These are phyloP conservation scores for Venusia cambrica DNA, from an alignment of 2,888 invertebrate genomes.

Conservation along the genomic window DNA sequence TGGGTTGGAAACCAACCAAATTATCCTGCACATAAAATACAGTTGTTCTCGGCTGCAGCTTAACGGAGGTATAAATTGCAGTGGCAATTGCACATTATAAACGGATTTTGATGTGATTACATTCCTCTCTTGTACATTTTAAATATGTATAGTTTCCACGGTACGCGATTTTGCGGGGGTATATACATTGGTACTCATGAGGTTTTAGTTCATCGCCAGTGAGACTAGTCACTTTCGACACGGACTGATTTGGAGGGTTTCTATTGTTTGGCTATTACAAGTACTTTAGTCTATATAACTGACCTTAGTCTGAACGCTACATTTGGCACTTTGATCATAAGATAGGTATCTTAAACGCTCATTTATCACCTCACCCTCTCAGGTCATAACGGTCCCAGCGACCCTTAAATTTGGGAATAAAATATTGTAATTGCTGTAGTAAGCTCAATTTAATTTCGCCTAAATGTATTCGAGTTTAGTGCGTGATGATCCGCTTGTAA, in stretches of 20 bases:
- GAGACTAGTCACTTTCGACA: too few relatives aligned
- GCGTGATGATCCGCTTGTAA: constrained; percentile 17
- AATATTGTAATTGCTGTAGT: constrained; percentile 42
- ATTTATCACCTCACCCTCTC: constrained; percentile 35
- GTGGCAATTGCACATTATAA: constrained; percentile 1
- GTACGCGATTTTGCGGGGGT: too few relatives aligned
- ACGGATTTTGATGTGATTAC: too few relatives aligned
- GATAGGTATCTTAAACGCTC: constrained; percentile 34
- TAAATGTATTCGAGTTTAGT: constrained; percentile 24
- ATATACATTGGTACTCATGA: too few relatives aligned
- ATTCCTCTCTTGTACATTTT: too few relatives aligned
- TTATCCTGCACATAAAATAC: constrained; percentile 28
- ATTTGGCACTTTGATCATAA: constrained; percentile 13
- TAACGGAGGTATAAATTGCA: constrained; percentile 13
- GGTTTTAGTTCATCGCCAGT: too few relatives aligned
- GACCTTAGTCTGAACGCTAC: too few relatives aligned
- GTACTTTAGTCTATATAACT: too few relatives aligned
- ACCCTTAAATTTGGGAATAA: constrained; percentile 39
- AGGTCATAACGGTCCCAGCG: constrained; percentile 29
- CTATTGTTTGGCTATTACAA: too few relatives aligned
- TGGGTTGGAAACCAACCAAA: constrained; percentile 14
- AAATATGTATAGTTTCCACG: too few relatives aligned
- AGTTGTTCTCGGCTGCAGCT: constrained; percentile 9
- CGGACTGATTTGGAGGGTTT: too few relatives aligned
- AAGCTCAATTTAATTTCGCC: constrained; percentile 32